Evolutionary conservation across 2,888 invertebrate genomes (phyloP), one percentile per base, ranked within the genome.

Genomic region (Dolichopus griseipennis): DNA sequence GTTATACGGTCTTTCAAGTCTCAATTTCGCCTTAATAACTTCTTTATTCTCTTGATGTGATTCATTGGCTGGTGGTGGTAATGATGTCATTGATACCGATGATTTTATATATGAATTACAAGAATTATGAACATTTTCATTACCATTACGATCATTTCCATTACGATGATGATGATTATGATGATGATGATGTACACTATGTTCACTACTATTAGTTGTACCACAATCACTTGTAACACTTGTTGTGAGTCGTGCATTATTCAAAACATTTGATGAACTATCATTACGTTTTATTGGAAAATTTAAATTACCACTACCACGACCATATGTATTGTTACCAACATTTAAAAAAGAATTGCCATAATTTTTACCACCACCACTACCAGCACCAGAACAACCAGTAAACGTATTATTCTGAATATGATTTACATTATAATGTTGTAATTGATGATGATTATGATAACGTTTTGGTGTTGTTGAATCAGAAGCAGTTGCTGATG

Each of bases 1-100:
- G 83, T 92, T 91, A 81, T 91, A 93, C 66, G 90, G 90, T 78
- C 92, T 85, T 81, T 91, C 90, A 75, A 84, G 73, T 73, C 77
- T 82, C 78, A 82, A 83, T 76, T 80, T 83, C 78, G 78, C 85
- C 73, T 80, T 83, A 78, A 78, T 84, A 71, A 82, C 80, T 72
- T 84, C 83, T 68, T 81, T 82, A 64, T 82, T 81, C 69, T 82
- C 81, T 72, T 79, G 77, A 74, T 82, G 82, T 52, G 81, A 81
- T 75, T 85, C 84, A 77, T 85, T 85, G 75, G 86, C 89, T 75
- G 88, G 86, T 76, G 87, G 89, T 75, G 88, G 86, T 81, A 93
- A 85, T 76, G 92, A 92, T 77, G 92, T 90, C 84, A 93, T 84
- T 75, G 93, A 93, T 72, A 80, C 73, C 34, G 81, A 81, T 67